phyloP scores from a whole-genome alignment of 2,797 vertebrate species.

The Oreochromis grahami region DNA sequence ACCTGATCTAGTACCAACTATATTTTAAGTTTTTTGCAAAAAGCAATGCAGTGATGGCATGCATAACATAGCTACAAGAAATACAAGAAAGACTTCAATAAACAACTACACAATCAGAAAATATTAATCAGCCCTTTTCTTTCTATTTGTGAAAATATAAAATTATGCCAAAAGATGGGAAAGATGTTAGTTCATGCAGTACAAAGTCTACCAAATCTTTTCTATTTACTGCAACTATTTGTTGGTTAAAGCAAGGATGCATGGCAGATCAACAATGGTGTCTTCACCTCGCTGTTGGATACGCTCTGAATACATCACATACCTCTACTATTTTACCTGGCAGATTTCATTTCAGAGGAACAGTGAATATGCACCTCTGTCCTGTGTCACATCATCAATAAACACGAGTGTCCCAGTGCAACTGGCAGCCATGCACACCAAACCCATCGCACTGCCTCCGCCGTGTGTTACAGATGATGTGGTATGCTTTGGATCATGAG shows the following conservation, averaged over 20 bases:
- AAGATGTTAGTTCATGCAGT: not conserved
- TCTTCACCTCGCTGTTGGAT: not conserved
- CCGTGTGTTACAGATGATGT: not conserved
- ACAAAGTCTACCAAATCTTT: not conserved
- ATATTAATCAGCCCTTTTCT: not conserved
- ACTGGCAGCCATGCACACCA: not conserved
- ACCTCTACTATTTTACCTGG: not conserved
- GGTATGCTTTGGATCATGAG: not conserved
- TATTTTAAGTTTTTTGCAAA: not conserved
- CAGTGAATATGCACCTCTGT: not conserved
- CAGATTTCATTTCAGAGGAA: not conserved
- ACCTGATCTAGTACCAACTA: not conserved
- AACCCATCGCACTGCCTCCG: not conserved
- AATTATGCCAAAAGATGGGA: not conserved
- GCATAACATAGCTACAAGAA: not conserved
- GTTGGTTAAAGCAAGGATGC: not conserved
- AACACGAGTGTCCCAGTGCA: not conserved
- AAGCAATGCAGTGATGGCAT: not conserved
- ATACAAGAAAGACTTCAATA: not conserved
- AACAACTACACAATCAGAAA: not conserved
- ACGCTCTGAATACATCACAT: not conserved
- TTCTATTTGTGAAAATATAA: not conserved
- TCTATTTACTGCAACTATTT: not conserved
- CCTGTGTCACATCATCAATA: fast-evolving
- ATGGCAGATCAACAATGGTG: not conserved